A percentile compares a stretch with the other conserved stretches of the same genome.
Evolutionary conservation across 1,140 invertebrate genomes (phyloP).

Genomic region (Drosophila equinoxialis): DNA sequence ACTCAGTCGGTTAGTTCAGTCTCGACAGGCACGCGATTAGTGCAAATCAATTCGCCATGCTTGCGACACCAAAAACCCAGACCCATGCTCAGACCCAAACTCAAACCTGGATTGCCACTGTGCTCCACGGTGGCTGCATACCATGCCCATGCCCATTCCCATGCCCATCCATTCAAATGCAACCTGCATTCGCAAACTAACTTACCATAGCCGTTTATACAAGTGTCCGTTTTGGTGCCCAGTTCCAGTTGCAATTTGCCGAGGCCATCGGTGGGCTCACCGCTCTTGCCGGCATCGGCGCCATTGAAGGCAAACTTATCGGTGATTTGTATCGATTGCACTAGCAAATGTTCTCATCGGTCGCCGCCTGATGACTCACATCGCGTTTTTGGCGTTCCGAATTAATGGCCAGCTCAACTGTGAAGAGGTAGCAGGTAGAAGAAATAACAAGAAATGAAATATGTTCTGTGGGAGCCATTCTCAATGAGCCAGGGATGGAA

Average conservation of each 20-base stretch:
- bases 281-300: conserved; percentile 72
- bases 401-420: conserved; percentile 72
- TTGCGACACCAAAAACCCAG: conserved; percentile 40
- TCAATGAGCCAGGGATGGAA: conserved; percentile 33
- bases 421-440: conserved; percentile 59
- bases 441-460: conserved; percentile 57
- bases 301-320: conserved; percentile 95
- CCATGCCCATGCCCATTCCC: not conserved
- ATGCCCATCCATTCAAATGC: conserved; percentile 13
- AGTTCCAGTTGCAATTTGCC: conserved; percentile 75
- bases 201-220: conserved; percentile 82
- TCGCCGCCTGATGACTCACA: conserved; percentile 83
- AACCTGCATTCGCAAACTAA: conserved; percentile 39
- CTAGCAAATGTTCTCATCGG: conserved; percentile 93
- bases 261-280: conserved; percentile 58
- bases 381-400: conserved; percentile 78
- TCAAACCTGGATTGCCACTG: conserved; percentile 39
- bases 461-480: conserved; percentile 50
- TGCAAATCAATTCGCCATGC: conserved; percentile 71
- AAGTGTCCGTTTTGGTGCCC: conserved; percentile 77
- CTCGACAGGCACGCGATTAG: conserved; percentile 67
- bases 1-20: conserved; percentile 56
- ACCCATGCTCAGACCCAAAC: not conserved
- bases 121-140: conserved; percentile 34
- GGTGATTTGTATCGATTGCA: conserved; percentile 96